phyloP scores from a whole-genome alignment of 1,140 invertebrate species.

The Drosophila prosaltans region DNA sequence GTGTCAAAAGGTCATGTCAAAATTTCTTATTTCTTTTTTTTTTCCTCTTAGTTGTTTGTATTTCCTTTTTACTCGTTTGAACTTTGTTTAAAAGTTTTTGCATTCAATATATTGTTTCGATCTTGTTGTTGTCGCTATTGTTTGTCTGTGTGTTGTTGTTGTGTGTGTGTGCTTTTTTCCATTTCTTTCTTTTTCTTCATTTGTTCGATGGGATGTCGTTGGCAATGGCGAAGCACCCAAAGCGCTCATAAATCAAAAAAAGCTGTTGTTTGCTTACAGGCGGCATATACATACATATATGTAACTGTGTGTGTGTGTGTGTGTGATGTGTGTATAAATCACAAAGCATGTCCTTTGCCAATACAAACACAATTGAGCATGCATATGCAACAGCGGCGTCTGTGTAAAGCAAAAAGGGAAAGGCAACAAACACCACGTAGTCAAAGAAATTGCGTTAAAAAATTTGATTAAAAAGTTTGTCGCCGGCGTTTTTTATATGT shows the following conservation, averaged over 20 bases:
- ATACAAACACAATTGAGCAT: slow-evolving; percentile 82
- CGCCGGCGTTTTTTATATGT: slow-evolving; percentile 40
- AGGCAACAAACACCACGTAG: slow-evolving; percentile 50
- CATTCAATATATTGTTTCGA: slow-evolving; percentile 45
- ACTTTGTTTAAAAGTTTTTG: slow-evolving; percentile 59
- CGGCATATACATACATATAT: slow-evolving; percentile 20
- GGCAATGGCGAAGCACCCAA: slow-evolving; percentile 62
- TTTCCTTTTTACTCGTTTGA: slow-evolving; percentile 40
- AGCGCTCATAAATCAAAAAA: slow-evolving; percentile 81
- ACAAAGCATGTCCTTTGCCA: slow-evolving; percentile 81
- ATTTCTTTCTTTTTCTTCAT: slow-evolving; percentile 12
- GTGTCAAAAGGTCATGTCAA: background rate
- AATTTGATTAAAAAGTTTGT: slow-evolving; percentile 82
- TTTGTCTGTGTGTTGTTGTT: slow-evolving; percentile 31
- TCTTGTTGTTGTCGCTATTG: slow-evolving; percentile 45
- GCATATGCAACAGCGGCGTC: slow-evolving; percentile 71
- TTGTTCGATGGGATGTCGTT: slow-evolving; percentile 26
- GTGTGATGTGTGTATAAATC: slow-evolving; percentile 78
- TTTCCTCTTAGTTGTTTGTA: background rate
- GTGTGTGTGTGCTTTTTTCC: slow-evolving; percentile 28
- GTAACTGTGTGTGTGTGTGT: slow-evolving; percentile 37
- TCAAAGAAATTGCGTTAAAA: slow-evolving; percentile 68
- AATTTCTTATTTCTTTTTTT: background rate
- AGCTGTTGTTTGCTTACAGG: slow-evolving; percentile 60
- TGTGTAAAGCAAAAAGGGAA: slow-evolving; percentile 11